Base-by-base conservation (phyloP, 2,113 vertebrate species). In the Mormoops blainvillei region DNA sequence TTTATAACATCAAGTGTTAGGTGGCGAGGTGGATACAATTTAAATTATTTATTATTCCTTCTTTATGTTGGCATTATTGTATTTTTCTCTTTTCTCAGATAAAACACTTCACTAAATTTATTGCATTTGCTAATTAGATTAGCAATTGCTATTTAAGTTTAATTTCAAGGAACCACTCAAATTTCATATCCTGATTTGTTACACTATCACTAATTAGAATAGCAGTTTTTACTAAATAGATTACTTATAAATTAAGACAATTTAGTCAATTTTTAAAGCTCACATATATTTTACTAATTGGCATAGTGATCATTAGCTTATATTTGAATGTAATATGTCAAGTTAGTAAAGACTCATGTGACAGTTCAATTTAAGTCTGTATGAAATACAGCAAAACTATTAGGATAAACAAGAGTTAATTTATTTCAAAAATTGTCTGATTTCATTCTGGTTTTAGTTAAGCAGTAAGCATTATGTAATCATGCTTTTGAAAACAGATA, bases 121-220 rank as follows among this genome's bases (percentile, higher is more conserved):
- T 91, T 97, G 56, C 65, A 97, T 97, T 98, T 95, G 78, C 84
- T 98, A 98, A 98, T 98, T 98, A 98, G 90, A 97, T 96, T 96
- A 98, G 83, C 87, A 97, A 86, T 98, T 97, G 97, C 68, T 90
- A 97, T 98, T 98, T 98, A 97, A 90, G 87, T 97, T 97, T 96
- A 98, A 98, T 98, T 98, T 98, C 94, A 97, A 97, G 96, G 96
- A 97, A 98, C 96, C 95, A 98, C 98, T 98, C 94, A 98, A 97
- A 97, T 98, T 98, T 98, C 98, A 98, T 97, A 98, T 98, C 94
- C 97, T 98, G 98, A 98, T 98, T 98, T 98, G 89, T 96, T 98
- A 97, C 91, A 98, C 98, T 98, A 98, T 98, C 95, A 91, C 95
- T 98, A 97, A 98, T 98, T 98, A 98, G 82, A 97, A 98, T 96